A percentile compares a stretch with the other conserved stretches of the same genome.
These are phyloP conservation scores for Leptinotarsa texana DNA, from an alignment of 1,140 invertebrate genomes.

Conservation along the genomic window DNA sequence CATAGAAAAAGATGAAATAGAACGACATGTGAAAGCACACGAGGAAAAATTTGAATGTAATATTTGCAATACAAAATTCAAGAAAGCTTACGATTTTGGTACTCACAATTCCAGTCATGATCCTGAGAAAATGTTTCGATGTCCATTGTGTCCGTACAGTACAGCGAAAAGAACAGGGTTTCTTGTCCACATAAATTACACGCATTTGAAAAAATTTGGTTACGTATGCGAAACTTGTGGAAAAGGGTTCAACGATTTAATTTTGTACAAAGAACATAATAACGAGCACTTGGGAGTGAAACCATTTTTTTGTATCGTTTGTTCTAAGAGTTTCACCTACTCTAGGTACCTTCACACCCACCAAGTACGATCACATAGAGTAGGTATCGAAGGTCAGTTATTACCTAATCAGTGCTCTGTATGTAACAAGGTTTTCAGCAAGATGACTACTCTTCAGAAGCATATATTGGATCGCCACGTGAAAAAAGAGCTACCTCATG, in stretches of 20 bases:
- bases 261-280: constrained; percentile 59
- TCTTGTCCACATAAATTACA: constrained; percentile 43
- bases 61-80: constrained; percentile 41
- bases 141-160: constrained; percentile 43
- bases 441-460: constrained; percentile 39
- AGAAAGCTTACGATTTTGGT: constrained; percentile 42
- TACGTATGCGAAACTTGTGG: constrained; percentile 59
- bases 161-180: constrained; percentile 40
- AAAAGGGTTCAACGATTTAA: constrained; percentile 56
- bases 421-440: constrained; percentile 41
- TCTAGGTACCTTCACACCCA: constrained; percentile 45
- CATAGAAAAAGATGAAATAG: constrained; percentile 39
- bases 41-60: constrained; percentile 41
- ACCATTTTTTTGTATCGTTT: constrained; percentile 58
- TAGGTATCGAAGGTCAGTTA: constrained; percentile 42
- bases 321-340: constrained; percentile 43
- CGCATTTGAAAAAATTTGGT: constrained; percentile 51
- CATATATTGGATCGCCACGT: constrained; percentile 37
- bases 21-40: constrained; percentile 41
- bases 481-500: constrained; percentile 46
- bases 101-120: constrained; percentile 39
- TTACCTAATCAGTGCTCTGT: constrained; percentile 43
- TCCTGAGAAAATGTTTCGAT: constrained; percentile 36
- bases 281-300: constrained; percentile 72
- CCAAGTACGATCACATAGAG: constrained; percentile 43